Base-by-base conservation (phyloP, 2,797 vertebrate genomes). In the Trachurus trachurus region DNA sequence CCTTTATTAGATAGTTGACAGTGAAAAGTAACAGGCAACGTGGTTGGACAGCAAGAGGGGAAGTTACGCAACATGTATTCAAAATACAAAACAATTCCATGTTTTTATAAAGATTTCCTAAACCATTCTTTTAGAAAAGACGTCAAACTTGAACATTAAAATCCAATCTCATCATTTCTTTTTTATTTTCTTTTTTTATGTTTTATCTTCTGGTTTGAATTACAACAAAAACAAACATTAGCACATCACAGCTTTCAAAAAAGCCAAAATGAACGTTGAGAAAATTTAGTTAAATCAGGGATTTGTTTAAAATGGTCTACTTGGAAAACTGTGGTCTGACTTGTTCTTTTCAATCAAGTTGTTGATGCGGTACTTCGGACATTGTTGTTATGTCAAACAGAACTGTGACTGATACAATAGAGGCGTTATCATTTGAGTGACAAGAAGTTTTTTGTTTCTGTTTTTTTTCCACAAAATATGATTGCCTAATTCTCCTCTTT, bases 371-470 rank as follows among this genome's bases (percentile, higher is more conserved):
- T 21, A 62, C 21, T 52, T 79, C 39, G 31, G 16, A 54, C 62
- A 34, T 56, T 77, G 47, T 70, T 49, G 10, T 71, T 40, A 52
- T 71, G 50, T 77, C 53, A 74, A 71, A 68, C 42, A 54, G 12
- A 71, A 82, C 66, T 74, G 42, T 69, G 44, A 52, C 39, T 45
- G n/a, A 59, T 6, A 59, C 54, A 70, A 53, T 8, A 67, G 21
- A 54, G 17, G 3, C 10, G 11, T 71, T 62, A 50, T 2, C 9
- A 53, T 61, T 59, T 54, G 64, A 78, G 17, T 39, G 63, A 58
- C 2, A 7, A 26, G 13, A 40, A 4, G n/a, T 7, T 54, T 10
- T 47, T 71, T 34, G 31, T 3, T 31, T 31, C 0, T 34, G 5
- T 34, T 34, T 34, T 34, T 34, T 34, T 34, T 26, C 26, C 26